phyloP scores from a whole-genome alignment of 2,113 vertebrate species.

The Dicrurus megarhynchus region DNA sequence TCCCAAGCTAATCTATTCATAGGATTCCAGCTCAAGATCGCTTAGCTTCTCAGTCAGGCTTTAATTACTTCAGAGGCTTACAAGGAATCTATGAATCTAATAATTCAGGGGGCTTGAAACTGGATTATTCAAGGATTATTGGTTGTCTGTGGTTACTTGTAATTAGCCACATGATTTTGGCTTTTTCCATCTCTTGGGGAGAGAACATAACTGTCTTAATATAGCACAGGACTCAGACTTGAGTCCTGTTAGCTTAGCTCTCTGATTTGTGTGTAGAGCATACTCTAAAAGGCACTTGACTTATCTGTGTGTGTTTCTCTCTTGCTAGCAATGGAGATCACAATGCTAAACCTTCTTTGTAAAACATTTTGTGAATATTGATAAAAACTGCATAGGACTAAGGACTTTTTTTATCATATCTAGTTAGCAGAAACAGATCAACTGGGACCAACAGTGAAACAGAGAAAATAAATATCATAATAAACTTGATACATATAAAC shows the following conservation, averaged over 20 bases:
- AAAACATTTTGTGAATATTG: neutral
- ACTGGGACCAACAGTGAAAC: neutral
- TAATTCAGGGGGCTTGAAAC: constrained; percentile 22
- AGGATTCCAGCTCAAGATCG: constrained; percentile 13
- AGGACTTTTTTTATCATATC: neutral
- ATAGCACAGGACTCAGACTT: neutral
- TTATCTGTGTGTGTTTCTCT: neutral
- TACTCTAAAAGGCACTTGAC: constrained; percentile 4
- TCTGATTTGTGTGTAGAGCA: neutral
- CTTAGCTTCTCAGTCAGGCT: constrained; percentile 24
- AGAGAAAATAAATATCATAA: neutral
- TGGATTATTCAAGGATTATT: constrained; percentile 45
- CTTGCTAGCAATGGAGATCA: neutral
- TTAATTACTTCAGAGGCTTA: constrained; percentile 55
- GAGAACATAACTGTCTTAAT: neutral
- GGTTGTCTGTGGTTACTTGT: constrained; percentile 15
- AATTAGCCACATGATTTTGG: constrained; percentile 18
- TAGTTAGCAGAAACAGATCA: neutral
- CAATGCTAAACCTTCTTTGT: neutral
- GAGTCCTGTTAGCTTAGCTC: neutral
- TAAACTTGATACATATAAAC: neutral
- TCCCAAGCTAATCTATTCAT: constrained; percentile 23
- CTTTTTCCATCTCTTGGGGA: neutral
- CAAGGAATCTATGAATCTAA: constrained; percentile 45
- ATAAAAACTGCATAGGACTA: neutral